These are phyloP conservation scores for Orthonyx spaldingii DNA, from an alignment of 2,113 vertebrate genomes.

Conservation along the genomic window DNA sequence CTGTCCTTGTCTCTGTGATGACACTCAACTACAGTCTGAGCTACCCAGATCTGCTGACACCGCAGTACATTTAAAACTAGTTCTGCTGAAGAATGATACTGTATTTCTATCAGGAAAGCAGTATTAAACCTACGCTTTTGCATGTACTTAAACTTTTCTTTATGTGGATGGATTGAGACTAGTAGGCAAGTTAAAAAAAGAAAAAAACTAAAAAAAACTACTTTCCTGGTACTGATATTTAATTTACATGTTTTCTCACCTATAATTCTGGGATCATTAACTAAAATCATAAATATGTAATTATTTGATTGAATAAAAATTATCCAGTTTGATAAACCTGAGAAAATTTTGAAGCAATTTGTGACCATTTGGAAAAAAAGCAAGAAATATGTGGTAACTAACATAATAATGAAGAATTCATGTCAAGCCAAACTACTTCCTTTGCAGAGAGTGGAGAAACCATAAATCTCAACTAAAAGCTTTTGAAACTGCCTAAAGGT, in stretches of 20 bases:
- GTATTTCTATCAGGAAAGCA: background rate
- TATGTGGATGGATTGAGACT: background rate
- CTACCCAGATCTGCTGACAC: background rate
- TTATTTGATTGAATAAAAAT: background rate
- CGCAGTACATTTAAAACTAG: background rate
- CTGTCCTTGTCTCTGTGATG: background rate
- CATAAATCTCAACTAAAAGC: background rate
- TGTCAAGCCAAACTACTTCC: background rate
- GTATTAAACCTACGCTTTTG: background rate
- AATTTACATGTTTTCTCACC: background rate
- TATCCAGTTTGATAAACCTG: background rate
- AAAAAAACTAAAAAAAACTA: rapidly evolving
- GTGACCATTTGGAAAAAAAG: background rate
- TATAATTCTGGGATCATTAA: background rate
- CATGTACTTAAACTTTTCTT: background rate
- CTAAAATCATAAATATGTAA: background rate
- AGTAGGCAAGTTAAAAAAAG: background rate
- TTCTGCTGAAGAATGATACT: background rate
- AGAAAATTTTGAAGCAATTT: background rate
- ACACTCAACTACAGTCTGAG: background rate
- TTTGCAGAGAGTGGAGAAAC: background rate
- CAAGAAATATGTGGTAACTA: background rate
- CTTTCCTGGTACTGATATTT: background rate
- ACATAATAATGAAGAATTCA: background rate
- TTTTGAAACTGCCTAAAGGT: background rate